A percentile compares a stretch with the other conserved stretches of the same genome.
phyloP scores from a whole-genome alignment of 2,797 vertebrate genomes.

The Eospalax fontanierii region DNA sequence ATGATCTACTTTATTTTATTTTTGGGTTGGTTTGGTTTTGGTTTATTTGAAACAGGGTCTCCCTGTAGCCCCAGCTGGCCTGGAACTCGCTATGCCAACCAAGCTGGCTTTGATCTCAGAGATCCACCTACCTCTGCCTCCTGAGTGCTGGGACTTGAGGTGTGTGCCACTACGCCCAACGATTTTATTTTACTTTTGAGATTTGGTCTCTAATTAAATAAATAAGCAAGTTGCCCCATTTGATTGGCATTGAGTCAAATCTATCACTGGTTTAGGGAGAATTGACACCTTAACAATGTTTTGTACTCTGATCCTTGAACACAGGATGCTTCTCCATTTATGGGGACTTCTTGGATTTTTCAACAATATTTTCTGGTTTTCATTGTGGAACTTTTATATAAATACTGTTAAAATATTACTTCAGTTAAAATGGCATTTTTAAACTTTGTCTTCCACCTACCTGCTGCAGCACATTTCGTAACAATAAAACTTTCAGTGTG shows the following conservation, averaged over 20 bases:
- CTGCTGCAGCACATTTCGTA: not conserved
- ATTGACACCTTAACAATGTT: fast-evolving
- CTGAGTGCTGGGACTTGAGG: too few relatives aligned
- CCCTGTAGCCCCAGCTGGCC: too few relatives aligned
- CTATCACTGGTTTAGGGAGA: not conserved
- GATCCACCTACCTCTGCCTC: too few relatives aligned
- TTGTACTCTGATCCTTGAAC: not conserved
- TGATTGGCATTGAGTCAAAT: not conserved
- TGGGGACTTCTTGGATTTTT: not conserved
- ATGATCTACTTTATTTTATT: not conserved
- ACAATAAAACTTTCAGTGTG: not conserved
- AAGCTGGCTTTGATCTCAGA: too few relatives aligned
- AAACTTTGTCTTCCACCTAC: not conserved
- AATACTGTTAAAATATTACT: not conserved
- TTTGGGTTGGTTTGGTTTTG: too few relatives aligned
- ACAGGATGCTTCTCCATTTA: not conserved
- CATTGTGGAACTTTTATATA: fast-evolving
- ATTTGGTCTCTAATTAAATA: not conserved
- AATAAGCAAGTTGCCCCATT: not conserved
- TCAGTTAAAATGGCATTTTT: not conserved
- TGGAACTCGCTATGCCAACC: too few relatives aligned
- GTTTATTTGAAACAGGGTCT: too few relatives aligned
- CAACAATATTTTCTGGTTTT: not conserved
- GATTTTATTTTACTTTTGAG: not conserved
- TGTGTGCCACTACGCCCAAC: too few relatives aligned